Conservation (phyloP, 1,140 invertebrate species). For the Antheraea mylitta region DNA sequence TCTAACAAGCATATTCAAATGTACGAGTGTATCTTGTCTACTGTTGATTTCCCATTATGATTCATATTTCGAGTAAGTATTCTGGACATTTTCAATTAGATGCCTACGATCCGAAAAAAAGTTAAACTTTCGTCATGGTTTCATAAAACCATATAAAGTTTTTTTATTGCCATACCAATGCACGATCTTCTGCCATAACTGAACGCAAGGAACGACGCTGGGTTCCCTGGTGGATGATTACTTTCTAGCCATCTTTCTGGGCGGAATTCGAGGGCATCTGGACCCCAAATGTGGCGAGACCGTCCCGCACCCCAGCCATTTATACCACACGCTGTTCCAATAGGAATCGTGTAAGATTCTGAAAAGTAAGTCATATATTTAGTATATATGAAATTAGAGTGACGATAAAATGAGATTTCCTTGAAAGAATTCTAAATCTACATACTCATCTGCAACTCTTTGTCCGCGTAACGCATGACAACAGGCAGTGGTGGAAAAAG, state of each 20-base stretch:
- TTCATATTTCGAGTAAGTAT: too few species aligned
- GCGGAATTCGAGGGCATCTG: slow-evolving; percentile 36
- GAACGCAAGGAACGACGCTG: slow-evolving; percentile 39
- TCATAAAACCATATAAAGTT: too few species aligned
- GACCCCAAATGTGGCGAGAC: slow-evolving; percentile 39
- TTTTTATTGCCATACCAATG: slow-evolving; percentile 34
- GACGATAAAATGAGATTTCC: too few species aligned
- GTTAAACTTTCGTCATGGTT: too few species aligned
- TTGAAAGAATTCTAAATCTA: not conserved
- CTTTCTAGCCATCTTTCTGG: slow-evolving; percentile 46
- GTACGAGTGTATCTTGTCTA: too few species aligned
- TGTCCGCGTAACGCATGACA: slow-evolving; percentile 62
- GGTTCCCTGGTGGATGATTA: slow-evolving; percentile 1
- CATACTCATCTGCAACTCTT: slow-evolving; percentile 45
- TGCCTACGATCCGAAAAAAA: too few species aligned
- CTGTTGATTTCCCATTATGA: too few species aligned
- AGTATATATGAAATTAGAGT: too few species aligned
- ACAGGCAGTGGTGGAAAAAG: slow-evolving; percentile 82
- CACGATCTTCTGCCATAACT: slow-evolving; percentile 49
- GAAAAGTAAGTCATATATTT: not conserved
- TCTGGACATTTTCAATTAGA: too few species aligned
- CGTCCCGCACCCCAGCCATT: slow-evolving; percentile 41
- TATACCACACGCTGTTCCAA: slow-evolving; percentile 29
- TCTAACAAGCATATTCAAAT: too few species aligned
- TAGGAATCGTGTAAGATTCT: slow-evolving; percentile 43